These are phyloP conservation scores for Diorhabda elongata DNA, from an alignment of 1,140 invertebrate species.

Conservation along the genomic window DNA sequence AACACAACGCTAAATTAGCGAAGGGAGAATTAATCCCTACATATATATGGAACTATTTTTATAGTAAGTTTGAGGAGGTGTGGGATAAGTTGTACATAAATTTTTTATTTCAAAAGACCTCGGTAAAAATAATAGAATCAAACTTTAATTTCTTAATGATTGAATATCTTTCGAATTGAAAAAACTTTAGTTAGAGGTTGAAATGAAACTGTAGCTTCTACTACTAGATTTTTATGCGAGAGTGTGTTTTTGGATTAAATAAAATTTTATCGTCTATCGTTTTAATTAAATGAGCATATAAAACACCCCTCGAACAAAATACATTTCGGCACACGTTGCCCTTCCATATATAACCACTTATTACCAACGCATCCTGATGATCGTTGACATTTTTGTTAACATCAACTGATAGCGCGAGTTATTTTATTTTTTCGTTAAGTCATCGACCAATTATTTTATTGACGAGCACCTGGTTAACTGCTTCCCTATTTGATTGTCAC, in stretches of 20 bases:
- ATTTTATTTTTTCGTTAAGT: conserved; percentile 19
- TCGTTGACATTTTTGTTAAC: conserved; percentile 13
- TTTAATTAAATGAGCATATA: too few species aligned
- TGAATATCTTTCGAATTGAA: too few species aligned
- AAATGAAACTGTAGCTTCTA: too few species aligned
- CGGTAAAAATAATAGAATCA: too few species aligned
- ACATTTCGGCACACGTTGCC: background rate
- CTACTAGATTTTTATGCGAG: too few species aligned
- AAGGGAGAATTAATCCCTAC: conserved; percentile 1
- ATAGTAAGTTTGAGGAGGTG: background rate
- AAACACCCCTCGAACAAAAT: background rate
- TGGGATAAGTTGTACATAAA: too few species aligned
- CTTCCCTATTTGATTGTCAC: conserved; percentile 16
- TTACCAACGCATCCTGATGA: conserved; percentile 14
- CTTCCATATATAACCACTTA: conserved; percentile 9
- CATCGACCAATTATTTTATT: conserved; percentile 25
- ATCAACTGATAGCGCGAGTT: conserved; percentile 9
- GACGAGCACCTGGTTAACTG: conserved; percentile 20
- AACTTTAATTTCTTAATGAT: too few species aligned
- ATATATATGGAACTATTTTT: background rate
- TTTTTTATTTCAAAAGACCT: too few species aligned
- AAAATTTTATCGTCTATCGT: too few species aligned
- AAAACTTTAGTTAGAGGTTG: too few species aligned
- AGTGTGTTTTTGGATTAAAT: too few species aligned
- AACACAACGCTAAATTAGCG: conserved; percentile 18